Base-by-base conservation (phyloP, 2,797 vertebrate genomes). In the Xenopus petersii region DNA sequence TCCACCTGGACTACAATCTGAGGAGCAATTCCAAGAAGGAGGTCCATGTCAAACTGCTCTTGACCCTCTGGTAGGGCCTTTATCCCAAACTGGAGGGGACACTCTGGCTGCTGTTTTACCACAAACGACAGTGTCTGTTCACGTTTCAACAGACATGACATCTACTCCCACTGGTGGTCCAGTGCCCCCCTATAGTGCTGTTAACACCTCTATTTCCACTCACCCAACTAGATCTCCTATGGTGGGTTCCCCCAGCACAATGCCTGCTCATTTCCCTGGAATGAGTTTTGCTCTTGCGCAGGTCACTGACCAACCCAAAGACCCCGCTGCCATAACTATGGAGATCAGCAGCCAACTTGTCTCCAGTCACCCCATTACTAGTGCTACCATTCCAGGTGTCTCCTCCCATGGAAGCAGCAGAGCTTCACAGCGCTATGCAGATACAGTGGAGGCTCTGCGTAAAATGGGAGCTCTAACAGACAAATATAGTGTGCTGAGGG, bases 381-480 rank as follows among this genome's bases (percentile, higher is more conserved):
- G 3, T 51, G 2, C 15, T 12, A 51, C 36, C 36, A 42, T 42
- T 42, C 36, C 36, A 42, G 36, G 0, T 51, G 15, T 15, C 49
- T 12, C 49, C 49, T 15, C 49, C 11, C 9, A 51, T 10, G 36
- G 36, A 42, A 42, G 5, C 36, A 42, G 36, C 36, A 42, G 36
- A 42, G 49, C 49, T 51, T 65, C 82, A 0, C 77, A 82, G 8
- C 60, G 58, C 2, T 80, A 84, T n/a, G 26, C 70, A 0, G 88
- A 92, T 15, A 81, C 81, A 0, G 42, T 86, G 72, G 87, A 89
- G 36, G 87, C 88, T 0, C 84, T 92, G 48, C 87, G 61, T 36
- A 74, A 79, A 42, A 8, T 92, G 0, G 81, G 85, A 0, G 79
- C 82, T 47, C 81, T 94, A 16, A 15, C 72, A 5, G 75, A 83